Conservation (phyloP, 2,797 vertebrate genomes). For the Gobio occitaniae region DNA sequence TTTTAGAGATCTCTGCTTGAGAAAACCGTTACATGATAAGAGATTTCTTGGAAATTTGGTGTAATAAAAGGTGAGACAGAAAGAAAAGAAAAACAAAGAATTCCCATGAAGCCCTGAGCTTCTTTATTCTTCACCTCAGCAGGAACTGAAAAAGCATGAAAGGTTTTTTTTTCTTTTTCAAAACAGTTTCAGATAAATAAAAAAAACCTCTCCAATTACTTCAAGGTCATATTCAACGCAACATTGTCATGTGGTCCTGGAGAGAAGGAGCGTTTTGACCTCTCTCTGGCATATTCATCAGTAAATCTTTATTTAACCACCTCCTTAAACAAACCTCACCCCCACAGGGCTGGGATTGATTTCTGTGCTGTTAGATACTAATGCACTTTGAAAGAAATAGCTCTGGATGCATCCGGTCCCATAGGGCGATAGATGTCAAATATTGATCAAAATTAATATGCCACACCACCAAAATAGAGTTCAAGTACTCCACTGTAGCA, state of each 20-base stretch:
- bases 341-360: neutral
- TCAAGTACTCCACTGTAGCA: neutral
- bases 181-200: neutral
- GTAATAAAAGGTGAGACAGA: neutral
- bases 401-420: neutral
- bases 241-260: neutral
- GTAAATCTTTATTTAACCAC: conserved; percentile 35
- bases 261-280: neutral
- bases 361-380: conserved; percentile 19
- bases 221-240: conserved; percentile 22
- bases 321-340: conserved; percentile 16
- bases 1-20: conserved; percentile 12
- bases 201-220: neutral
- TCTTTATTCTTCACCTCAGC: neutral
- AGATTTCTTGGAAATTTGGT: conserved; percentile 22
- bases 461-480: neutral
- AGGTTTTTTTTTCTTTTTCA: neutral
- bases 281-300: conserved; percentile 1
- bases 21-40: neutral
- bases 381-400: conserved; percentile 3
- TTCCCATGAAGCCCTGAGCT: neutral
- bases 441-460: neutral
- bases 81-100: conserved; percentile 6
- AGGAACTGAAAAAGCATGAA: conserved; percentile 1
- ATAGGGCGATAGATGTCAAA: neutral